Base-by-base conservation (phyloP, 2,113 vertebrate species). In the Mungos mungo region DNA sequence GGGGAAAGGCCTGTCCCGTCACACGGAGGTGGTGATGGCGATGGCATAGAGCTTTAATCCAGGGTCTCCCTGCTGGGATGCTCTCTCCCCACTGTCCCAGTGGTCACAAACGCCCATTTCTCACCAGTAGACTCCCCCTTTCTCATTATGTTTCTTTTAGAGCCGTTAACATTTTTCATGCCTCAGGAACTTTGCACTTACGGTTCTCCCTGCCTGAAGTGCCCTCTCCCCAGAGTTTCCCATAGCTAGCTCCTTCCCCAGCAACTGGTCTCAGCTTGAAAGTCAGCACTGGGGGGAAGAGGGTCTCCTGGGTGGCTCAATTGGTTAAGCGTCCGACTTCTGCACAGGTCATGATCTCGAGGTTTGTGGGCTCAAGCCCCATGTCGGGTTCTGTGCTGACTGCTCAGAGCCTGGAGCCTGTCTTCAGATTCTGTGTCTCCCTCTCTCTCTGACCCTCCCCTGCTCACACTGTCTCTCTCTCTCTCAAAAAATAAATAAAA, bases 161-260 rank as follows among this genome's bases (percentile, higher is more conserved):
- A 81, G 29, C 54, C 33, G 11, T 90, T 27, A 12, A 33, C 35
- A 1, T 11, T 80, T 76, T 23, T 47, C 65, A 33, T 84, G 69
- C 85, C 79, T 15, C 57, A 9, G 66, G 65, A 71, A 66, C 81
- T 97, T 97, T 94, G 88, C 66, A 77, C 19, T 18, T 10, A 10
- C 21, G 9, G 47, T 35, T 21, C 31, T 88, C 9, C 11, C n/a
- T 38, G 23, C 45, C 63, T 5, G 12, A 81, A 79, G n/a, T 5
- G 2, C n/a, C 18, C 8, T 86, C 85, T 38, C 23, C 57, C 31
- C 33, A 90, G 68, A 65, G 10, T 35, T 8, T 83, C 52, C 25
- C 33, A 1, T 3, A 3, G 16, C 7, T 4, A 41, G 13, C 21
- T 82, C 33, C 65, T 57, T 50, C 76, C 54, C 18, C 8, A 11